These are phyloP conservation scores for Myiozetetes cayanensis DNA, from an alignment of 2,113 vertebrate genomes.

Conservation along the genomic window DNA sequence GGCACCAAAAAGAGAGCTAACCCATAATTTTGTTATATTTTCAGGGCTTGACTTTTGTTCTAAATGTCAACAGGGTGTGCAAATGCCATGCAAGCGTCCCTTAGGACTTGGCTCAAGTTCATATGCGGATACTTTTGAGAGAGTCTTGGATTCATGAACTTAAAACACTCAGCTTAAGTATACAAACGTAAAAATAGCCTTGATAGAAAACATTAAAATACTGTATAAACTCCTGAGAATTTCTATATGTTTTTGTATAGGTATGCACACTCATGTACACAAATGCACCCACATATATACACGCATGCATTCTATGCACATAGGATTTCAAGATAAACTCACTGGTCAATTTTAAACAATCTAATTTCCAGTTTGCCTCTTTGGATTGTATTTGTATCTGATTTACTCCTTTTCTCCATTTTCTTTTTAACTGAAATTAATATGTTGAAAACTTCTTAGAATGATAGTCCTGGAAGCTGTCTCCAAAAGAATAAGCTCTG, in stretches of 20 bases:
- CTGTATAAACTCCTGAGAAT: background rate
- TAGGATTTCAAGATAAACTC: background rate
- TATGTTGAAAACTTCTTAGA: background rate
- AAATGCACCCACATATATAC: background rate
- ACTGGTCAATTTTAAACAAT: background rate
- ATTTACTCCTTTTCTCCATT: background rate
- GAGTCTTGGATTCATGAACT: background rate
- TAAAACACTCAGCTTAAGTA: background rate
- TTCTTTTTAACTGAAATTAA: background rate
- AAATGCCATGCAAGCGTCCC: conserved; percentile 40
- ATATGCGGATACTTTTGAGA: conserved; percentile 19
- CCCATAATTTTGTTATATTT: conserved; percentile 54
- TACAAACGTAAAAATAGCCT: background rate
- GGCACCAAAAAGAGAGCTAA: conserved; percentile 22
- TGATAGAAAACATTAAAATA: background rate
- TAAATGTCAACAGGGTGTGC: conserved; percentile 63
- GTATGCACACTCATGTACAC: background rate
- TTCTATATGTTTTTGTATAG: background rate
- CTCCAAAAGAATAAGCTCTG: background rate
- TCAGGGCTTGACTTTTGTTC: conserved; percentile 60
- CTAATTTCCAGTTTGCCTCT: background rate
- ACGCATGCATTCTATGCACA: too few relatives aligned
- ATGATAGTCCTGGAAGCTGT: background rate
- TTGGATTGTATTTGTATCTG: background rate
- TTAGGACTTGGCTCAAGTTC: conserved; percentile 45